phyloP scores from a whole-genome alignment of 2,888 invertebrate genomes.

The Lasioglossum morio region DNA sequence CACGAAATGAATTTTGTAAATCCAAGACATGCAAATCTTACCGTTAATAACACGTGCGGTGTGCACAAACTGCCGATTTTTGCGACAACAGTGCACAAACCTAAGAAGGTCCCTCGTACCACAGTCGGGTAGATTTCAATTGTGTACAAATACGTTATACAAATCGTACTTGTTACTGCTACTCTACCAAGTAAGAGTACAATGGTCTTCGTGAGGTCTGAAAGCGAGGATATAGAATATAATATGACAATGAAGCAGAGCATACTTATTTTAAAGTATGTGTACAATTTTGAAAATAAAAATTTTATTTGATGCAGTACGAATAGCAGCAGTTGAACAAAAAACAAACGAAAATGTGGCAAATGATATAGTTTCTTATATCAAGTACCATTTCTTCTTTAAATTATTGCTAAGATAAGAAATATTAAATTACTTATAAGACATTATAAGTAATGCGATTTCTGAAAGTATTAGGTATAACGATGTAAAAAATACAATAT shows the following conservation, averaged over 20 bases:
- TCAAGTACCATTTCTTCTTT: too few relatives aligned
- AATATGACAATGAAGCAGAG: neutral
- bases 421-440: too few relatives aligned
- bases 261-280: too few relatives aligned
- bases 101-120: slow-evolving; percentile 82
- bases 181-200: slow-evolving; percentile 84
- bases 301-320: too few relatives aligned
- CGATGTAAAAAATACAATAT: too few relatives aligned
- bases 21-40: slow-evolving; percentile 60
- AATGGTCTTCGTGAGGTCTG: slow-evolving; percentile 70
- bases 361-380: too few relatives aligned
- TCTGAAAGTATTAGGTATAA: too few relatives aligned
- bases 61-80: slow-evolving; percentile 85
- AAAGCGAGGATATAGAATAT: slow-evolving; percentile 41
- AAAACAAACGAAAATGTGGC: too few relatives aligned
- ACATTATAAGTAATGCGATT: too few relatives aligned
- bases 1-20: neutral
- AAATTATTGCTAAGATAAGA: too few relatives aligned
- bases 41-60: slow-evolving; percentile 81
- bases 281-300: too few relatives aligned
- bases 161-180: slow-evolving; percentile 84
- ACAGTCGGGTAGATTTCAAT: slow-evolving; percentile 83
- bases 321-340: too few relatives aligned
- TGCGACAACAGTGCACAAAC: slow-evolving; percentile 85
- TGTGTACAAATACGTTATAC: slow-evolving; percentile 83